Conservation (phyloP, 2,888 invertebrate species). For the Ischnus inquisitorius region DNA sequence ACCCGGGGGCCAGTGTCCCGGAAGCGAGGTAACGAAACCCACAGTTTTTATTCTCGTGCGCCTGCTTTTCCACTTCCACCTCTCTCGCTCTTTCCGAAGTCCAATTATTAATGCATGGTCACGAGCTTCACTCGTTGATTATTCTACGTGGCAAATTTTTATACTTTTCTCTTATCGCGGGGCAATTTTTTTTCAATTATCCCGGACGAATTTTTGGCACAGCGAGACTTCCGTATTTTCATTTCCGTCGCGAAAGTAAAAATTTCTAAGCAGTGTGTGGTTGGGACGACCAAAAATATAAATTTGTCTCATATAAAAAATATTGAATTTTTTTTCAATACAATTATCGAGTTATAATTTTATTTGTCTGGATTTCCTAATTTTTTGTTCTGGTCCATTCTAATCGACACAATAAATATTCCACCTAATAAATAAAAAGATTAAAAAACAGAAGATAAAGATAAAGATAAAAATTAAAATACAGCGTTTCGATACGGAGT, state of each 20-base stretch:
- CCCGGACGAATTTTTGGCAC: not conserved
- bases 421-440: too few species aligned
- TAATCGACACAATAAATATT: too few species aligned
- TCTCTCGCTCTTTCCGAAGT: not conserved
- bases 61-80: not conserved
- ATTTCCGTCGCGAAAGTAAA: not conserved
- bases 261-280: not conserved
- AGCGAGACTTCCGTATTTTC: not conserved
- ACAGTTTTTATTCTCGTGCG: constrained; percentile 19
- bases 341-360: not conserved
- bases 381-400: not conserved
- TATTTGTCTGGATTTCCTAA: not conserved
- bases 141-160: constrained; percentile 42
- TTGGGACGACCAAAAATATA: too few species aligned
- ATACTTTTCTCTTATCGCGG: constrained; percentile 21
- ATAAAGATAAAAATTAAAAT: too few species aligned
- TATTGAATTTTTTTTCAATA: too few species aligned
- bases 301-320: too few species aligned
- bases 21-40: constrained; percentile 27
- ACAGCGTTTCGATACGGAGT: not conserved
- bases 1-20: not conserved
- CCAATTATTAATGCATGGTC: constrained; percentile 51
- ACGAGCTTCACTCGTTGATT: constrained; percentile 44
- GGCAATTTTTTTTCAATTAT: constrained; percentile 28
- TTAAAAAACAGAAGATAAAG: too few species aligned